phyloP scores from a whole-genome alignment of 2,797 vertebrate species.

The Poecilia gillii region DNA sequence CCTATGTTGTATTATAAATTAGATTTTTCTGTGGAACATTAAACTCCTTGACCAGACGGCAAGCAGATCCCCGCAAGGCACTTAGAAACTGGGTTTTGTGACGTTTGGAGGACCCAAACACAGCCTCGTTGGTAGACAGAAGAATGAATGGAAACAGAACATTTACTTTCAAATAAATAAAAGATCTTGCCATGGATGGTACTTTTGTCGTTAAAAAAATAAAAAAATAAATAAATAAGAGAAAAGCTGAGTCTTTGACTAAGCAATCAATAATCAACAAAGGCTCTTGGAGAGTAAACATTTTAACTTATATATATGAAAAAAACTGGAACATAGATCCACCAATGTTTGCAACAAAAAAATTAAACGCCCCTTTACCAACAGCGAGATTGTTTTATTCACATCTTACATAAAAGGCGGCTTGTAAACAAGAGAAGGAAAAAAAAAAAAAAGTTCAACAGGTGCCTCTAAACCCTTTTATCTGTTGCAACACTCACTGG shows the following conservation, averaged over 20 bases:
- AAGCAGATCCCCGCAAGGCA: background rate
- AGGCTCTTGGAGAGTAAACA: background rate
- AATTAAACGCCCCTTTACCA: background rate
- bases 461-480: background rate
- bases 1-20: background rate
- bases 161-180: background rate
- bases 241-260: background rate
- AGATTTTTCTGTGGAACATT: background rate
- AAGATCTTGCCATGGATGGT: background rate
- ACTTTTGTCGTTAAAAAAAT: background rate
- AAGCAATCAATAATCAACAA: background rate
- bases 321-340: too few relatives aligned
- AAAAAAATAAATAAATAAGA: background rate
- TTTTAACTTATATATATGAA: background rate
- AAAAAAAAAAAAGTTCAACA: background rate
- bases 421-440: background rate
- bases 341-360: background rate
- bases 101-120: background rate
- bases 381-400: background rate
- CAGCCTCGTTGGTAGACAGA: background rate
- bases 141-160: background rate
- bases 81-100: slow-evolving; percentile 2
- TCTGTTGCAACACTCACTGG: background rate
- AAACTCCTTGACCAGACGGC: background rate
- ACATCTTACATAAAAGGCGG: background rate